Evolutionary conservation across 2,113 vertebrate species (phyloP).

Genomic region (Meriones unguiculatus): DNA sequence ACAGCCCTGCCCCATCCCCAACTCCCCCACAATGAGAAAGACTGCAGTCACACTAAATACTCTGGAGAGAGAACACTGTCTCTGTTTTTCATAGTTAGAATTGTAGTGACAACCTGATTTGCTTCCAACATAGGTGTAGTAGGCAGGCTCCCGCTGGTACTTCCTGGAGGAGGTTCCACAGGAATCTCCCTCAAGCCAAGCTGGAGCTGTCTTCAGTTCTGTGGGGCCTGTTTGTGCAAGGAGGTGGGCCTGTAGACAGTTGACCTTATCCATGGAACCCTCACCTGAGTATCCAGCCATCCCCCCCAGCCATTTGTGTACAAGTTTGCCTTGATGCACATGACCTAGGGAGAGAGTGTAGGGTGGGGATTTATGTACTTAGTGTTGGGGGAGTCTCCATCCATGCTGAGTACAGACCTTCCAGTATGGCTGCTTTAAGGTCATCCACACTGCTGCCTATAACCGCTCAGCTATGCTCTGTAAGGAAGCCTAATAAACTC

Average conservation of each 20-base stretch:
- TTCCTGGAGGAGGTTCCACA: background rate
- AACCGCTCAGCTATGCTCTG: background rate
- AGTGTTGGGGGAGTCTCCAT: no score
- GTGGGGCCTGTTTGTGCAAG: background rate
- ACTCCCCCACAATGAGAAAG: background rate
- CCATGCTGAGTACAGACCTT: background rate
- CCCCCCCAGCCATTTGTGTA: background rate
- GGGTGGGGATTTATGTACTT: background rate
- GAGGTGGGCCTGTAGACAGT: background rate
- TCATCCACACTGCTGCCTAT: background rate
- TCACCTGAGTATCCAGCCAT: background rate
- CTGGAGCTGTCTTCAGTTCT: background rate
- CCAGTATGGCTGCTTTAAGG: background rate
- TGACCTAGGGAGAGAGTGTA: background rate
- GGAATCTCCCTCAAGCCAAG: background rate
- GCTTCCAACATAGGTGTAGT: background rate
- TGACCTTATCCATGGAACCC: background rate
- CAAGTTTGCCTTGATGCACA: background rate
- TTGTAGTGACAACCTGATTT: background rate
- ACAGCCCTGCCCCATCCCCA: background rate
- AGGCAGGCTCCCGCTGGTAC: background rate
- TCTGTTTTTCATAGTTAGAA: background rate
- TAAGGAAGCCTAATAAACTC: background rate
- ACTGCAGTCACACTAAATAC: background rate
- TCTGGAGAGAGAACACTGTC: background rate